Conservation (phyloP, 2,888 invertebrate species). For the Geophilus truncorum region DNA sequence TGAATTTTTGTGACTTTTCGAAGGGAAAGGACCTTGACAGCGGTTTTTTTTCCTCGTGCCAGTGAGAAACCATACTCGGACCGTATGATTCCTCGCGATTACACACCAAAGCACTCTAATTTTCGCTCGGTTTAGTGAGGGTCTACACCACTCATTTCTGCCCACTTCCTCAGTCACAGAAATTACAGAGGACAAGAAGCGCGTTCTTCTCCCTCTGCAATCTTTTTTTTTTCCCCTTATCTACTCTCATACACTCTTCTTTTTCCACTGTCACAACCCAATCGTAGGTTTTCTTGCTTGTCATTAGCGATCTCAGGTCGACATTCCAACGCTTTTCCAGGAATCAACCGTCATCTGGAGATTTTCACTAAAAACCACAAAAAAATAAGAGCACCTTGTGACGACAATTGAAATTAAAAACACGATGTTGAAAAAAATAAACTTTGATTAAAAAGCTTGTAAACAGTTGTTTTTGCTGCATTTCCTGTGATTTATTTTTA, state of each 20-base stretch:
- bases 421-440: no score
- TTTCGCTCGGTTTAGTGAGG: conserved; percentile 25
- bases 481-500: no score
- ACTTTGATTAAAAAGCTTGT: no score
- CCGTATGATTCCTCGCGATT: conserved; percentile 22
- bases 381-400: no score
- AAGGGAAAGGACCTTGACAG: not conserved
- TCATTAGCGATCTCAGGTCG: not conserved
- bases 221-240: not conserved
- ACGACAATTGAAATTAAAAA: no score
- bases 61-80: conserved; percentile 13
- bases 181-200: conserved; percentile 2
- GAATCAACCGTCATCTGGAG: not conserved
- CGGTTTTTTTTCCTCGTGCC: not conserved
- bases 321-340: not conserved
- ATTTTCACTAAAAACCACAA: not conserved
- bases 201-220: not conserved
- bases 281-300: conserved; percentile 1
- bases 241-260: no score
- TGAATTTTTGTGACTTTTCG: not conserved
- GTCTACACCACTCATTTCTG: conserved; percentile 21
- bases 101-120: conserved; percentile 8
- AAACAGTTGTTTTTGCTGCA: no score
- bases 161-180: conserved; percentile 23
- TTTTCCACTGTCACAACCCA: not conserved